A percentile compares a stretch with the other conserved stretches of the same genome.
These are phyloP conservation scores for Tachina grossa DNA, from an alignment of 2,888 invertebrate genomes.

Conservation along the genomic window DNA sequence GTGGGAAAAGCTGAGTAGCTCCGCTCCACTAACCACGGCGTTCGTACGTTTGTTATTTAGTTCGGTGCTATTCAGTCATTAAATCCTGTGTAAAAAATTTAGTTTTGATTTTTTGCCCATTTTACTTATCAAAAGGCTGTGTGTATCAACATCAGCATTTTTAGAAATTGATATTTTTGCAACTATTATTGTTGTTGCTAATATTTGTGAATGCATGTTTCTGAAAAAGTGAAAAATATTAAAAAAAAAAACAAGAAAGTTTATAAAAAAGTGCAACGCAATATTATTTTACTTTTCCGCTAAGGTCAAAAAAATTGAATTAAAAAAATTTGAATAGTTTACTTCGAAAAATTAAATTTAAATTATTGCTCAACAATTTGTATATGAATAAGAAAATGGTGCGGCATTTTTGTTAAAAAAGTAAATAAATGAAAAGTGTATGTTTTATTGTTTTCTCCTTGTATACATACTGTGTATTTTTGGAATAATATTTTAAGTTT, in stretches of 20 bases:
- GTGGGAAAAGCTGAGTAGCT: constrained; percentile 1
- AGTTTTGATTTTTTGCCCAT: constrained; percentile 32
- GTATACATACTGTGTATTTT: constrained; percentile 25
- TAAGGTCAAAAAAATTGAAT: not conserved
- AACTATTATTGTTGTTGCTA: constrained; percentile 36
- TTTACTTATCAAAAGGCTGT: constrained; percentile 47
- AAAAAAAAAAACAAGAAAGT: constrained; percentile 15
- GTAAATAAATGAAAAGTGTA: not conserved
- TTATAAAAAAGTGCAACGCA: constrained; percentile 51
- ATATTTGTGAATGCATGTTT: not conserved
- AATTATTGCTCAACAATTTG: not conserved
- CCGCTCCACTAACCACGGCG: constrained; percentile 43
- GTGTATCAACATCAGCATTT: constrained; percentile 35
- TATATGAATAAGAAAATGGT: not conserved
- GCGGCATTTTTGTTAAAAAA: not conserved
- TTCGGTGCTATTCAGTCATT: constrained; percentile 40
- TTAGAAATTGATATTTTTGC: constrained; percentile 45
- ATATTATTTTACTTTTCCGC: constrained; percentile 2
- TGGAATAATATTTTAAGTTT: constrained; percentile 8
- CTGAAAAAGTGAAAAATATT: constrained; percentile 4
- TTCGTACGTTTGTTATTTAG: constrained; percentile 23
- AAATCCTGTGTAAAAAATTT: constrained; percentile 34
- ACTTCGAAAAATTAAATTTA: not conserved
- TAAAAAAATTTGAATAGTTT: not conserved
- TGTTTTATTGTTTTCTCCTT: not conserved